Conservation (phyloP, 2,113 vertebrate species). For the Thymallus thymallus region DNA sequence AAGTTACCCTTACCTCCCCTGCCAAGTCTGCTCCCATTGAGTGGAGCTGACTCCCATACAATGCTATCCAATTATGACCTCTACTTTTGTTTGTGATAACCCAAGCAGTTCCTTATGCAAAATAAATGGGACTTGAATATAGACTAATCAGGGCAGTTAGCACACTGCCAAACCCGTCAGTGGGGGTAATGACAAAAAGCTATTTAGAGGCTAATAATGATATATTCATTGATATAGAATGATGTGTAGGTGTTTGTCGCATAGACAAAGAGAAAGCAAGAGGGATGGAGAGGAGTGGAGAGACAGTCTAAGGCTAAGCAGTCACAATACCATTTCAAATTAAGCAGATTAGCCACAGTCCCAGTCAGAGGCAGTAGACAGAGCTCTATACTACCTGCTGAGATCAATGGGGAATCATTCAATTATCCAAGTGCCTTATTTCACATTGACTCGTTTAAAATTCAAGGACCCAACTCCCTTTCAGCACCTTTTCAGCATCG, state of each 20-base stretch:
- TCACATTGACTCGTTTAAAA: slow-evolving; percentile 1
- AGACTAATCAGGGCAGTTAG: slow-evolving; percentile 5
- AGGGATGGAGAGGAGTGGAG: not conserved
- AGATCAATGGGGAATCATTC: not conserved
- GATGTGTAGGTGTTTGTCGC: not conserved
- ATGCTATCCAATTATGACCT: slow-evolving; percentile 13
- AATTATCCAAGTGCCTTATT: not conserved
- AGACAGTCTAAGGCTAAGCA: not conserved
- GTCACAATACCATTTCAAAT: slow-evolving; percentile 7
- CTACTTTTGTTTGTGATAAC: slow-evolving; percentile 28
- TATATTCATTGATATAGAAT: slow-evolving; percentile 4
- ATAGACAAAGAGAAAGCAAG: too few species aligned
- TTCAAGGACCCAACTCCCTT: not conserved
- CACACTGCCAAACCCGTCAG: not conserved
- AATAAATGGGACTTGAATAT: slow-evolving; percentile 34
- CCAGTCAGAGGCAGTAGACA: not conserved
- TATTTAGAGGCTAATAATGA: not conserved
- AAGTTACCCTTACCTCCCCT: slow-evolving; percentile 15
- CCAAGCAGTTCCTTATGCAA: slow-evolving; percentile 39
- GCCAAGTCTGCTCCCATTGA: slow-evolving; percentile 12
- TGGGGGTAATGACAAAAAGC: not conserved
- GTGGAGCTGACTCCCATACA: slow-evolving; percentile 3
- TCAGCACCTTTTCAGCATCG: not conserved
- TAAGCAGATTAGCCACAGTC: slow-evolving; percentile 1
- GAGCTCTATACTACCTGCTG: not conserved